Conservation (phyloP, 2,888 invertebrate species). For the Lamellibrachia satsuma region DNA sequence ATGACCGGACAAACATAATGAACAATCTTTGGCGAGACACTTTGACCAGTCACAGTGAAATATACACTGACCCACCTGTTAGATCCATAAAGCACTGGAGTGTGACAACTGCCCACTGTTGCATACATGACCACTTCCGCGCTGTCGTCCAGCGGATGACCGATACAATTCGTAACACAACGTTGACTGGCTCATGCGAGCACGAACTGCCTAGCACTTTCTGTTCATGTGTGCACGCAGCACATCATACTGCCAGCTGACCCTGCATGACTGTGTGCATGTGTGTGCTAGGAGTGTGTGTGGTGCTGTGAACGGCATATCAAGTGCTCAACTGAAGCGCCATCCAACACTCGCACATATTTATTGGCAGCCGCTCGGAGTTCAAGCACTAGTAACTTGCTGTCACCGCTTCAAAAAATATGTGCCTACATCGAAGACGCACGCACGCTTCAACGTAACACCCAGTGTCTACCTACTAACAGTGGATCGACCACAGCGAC, state of each 20-base stretch:
- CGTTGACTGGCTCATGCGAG: background rate
- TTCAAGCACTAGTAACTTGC: background rate
- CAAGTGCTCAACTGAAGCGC: background rate
- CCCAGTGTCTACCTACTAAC: background rate
- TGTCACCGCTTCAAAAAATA: constrained; percentile 13
- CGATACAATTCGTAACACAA: background rate
- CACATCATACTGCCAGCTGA: background rate
- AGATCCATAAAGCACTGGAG: background rate
- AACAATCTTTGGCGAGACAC: background rate
- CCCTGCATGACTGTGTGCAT: background rate
- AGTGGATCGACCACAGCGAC: background rate
- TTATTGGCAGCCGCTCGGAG: background rate
- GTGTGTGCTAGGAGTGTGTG: background rate
- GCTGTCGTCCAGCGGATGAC: background rate
- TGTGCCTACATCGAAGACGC: constrained; percentile 17
- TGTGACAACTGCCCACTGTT: background rate
- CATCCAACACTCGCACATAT: background rate
- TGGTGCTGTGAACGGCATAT: background rate
- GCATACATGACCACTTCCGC: background rate
- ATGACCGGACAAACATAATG: background rate
- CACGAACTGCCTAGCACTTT: background rate
- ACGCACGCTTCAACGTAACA: background rate
- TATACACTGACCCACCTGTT: background rate
- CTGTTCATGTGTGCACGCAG: background rate
- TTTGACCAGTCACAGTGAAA: background rate